phyloP scores from a whole-genome alignment of 2,113 vertebrate species.

The Neolamprologus falcicula region DNA sequence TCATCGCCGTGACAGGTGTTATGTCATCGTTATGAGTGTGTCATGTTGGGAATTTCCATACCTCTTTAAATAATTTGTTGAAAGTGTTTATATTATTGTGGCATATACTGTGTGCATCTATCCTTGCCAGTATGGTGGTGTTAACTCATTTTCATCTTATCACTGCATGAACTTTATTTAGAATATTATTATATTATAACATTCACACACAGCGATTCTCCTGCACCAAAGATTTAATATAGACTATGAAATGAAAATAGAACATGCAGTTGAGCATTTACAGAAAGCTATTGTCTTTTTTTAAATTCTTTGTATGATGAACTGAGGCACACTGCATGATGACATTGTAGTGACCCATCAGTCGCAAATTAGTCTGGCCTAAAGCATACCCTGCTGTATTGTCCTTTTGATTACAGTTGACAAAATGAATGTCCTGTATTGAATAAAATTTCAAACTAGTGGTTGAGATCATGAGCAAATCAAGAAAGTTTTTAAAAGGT shows the following conservation, averaged over 20 bases:
- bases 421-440: neutral
- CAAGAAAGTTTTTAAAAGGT: neutral
- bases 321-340: neutral
- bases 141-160: neutral
- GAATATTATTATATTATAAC: neutral
- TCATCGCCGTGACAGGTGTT: neutral
- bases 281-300: neutral
- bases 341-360: neutral
- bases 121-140: neutral
- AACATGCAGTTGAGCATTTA: neutral
- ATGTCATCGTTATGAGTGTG: neutral
- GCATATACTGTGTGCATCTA: neutral
- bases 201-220: neutral
- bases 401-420: neutral
- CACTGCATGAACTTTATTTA: neutral
- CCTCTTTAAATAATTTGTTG: neutral
- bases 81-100: neutral
- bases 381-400: neutral
- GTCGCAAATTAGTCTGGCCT: neutral
- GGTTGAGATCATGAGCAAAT: neutral
- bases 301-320: rapidly evolving
- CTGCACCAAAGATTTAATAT: neutral
- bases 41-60: neutral
- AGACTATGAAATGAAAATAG: neutral
- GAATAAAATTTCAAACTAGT: neutral